phyloP scores from a whole-genome alignment of 2,113 vertebrate species.

The Neodontobutis hainanensis region DNA sequence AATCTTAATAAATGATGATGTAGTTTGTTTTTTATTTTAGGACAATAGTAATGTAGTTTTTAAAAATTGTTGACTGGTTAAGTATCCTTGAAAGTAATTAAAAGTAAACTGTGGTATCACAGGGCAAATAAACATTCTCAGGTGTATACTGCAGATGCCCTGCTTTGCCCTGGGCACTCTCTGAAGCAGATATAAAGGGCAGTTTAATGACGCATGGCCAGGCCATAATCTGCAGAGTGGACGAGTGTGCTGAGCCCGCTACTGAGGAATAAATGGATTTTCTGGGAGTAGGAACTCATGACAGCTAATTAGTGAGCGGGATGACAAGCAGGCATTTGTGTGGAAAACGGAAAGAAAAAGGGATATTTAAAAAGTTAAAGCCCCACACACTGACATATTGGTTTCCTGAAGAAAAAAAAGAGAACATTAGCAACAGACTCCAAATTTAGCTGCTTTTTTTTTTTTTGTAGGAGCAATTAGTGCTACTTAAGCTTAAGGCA shows the following conservation, averaged over 20 bases:
- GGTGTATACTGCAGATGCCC: not conserved
- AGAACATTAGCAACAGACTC: not conserved
- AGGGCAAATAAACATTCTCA: constrained; percentile 7
- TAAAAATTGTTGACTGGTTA: not conserved
- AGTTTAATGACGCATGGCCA: constrained; percentile 31
- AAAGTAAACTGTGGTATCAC: not conserved
- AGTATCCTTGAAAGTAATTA: not conserved
- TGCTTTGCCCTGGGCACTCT: not conserved
- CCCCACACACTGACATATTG: constrained; percentile 19
- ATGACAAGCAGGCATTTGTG: constrained; percentile 29
- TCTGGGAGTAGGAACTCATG: constrained; percentile 46
- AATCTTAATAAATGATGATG: too few relatives aligned
- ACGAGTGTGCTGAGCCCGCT: constrained; percentile 11
- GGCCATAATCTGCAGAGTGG: constrained; percentile 37
- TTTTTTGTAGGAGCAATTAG: not conserved
- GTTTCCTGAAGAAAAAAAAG: not conserved
- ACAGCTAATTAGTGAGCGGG: constrained; percentile 65
- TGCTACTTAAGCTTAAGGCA: not conserved
- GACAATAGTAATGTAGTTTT: too few relatives aligned
- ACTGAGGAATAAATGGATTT: constrained; percentile 54
- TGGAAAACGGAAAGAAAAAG: not conserved
- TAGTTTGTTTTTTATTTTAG: too few relatives aligned
- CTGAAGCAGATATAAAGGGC: constrained; percentile 26
- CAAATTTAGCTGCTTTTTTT: not conserved
- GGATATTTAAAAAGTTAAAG: constrained; percentile 12